Percentiles rank a stretch among this genome's conserved stretches.
Conservation (phyloP, 2,888 invertebrate genomes). For the Brachypalpus laphriformis region DNA sequence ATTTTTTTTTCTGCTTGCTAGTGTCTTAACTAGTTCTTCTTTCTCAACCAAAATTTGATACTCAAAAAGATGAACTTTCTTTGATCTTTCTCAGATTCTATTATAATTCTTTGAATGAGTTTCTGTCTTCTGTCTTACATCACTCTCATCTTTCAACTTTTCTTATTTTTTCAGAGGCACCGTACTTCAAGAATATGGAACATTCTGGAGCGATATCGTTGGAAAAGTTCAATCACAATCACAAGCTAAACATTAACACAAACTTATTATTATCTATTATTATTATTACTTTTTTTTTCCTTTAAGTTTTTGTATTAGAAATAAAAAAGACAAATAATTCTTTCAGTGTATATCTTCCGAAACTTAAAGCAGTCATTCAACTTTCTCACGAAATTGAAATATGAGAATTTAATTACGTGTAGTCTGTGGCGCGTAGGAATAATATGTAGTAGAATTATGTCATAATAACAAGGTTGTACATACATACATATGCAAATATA, state of each 20-base stretch:
- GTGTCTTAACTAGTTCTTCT: too few species aligned
- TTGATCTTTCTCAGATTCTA: too few species aligned
- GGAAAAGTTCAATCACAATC: conserved; percentile 82
- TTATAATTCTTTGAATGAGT: too few species aligned
- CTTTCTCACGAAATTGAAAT: neutral
- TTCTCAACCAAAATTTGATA: too few species aligned
- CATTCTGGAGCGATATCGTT: conserved; percentile 89
- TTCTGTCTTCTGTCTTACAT: too few species aligned
- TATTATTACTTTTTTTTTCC: neutral
- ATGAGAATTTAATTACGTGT: neutral
- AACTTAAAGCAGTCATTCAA: neutral
- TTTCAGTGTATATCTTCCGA: neutral
- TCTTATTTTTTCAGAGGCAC: conserved; percentile 86
- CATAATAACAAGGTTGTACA: too few species aligned
- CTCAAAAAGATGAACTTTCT: too few species aligned
- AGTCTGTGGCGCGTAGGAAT: too few species aligned
- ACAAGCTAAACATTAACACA: conserved; percentile 16
- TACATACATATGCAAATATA: too few species aligned
- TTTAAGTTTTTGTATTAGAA: conserved; percentile 23
- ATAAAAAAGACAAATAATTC: conserved; percentile 15
- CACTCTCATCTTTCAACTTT: too few species aligned
- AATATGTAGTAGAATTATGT: neutral
- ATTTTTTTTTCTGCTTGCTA: too few species aligned
- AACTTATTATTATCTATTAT: too few species aligned
- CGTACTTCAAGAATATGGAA: conserved; percentile 89